Conservation (phyloP, 2,888 invertebrate genomes). For the Hypsopygia costalis region DNA sequence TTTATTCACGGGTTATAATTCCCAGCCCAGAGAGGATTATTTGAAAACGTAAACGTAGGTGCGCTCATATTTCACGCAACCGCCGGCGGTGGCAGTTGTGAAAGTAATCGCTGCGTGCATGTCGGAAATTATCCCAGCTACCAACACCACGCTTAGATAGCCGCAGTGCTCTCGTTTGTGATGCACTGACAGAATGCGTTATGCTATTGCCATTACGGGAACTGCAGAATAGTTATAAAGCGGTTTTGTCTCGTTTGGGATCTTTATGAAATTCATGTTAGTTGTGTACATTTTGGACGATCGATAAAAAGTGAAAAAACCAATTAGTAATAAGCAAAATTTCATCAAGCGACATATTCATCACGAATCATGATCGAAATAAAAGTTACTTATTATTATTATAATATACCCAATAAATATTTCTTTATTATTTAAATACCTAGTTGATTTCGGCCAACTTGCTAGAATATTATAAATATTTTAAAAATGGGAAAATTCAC, state of each 20-base stretch:
- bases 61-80: conserved; percentile 59
- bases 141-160: conserved; percentile 35
- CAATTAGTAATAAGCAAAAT: too few species aligned
- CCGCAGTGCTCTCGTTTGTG: conserved; percentile 42
- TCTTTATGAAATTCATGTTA: too few species aligned
- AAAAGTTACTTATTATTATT: too few species aligned
- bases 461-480: too few species aligned
- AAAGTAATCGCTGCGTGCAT: conserved; percentile 66
- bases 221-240: conserved; percentile 11
- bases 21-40: conserved; percentile 55
- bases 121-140: conserved; percentile 54
- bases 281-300: too few species aligned
- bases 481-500: too few species aligned
- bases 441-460: too few species aligned
- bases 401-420: too few species aligned
- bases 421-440: too few species aligned
- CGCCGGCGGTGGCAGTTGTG: conserved; percentile 53
- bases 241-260: conserved; percentile 6
- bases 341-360: too few species aligned
- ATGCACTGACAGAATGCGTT: conserved; percentile 64
- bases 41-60: conserved; percentile 65
- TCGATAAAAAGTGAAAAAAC: too few species aligned
- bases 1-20: conserved; percentile 71
- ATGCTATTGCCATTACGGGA: conserved; percentile 35
- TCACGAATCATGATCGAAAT: too few species aligned